Conservation (phyloP, 2,797 vertebrate genomes). For the Peromyscus nudipes region DNA sequence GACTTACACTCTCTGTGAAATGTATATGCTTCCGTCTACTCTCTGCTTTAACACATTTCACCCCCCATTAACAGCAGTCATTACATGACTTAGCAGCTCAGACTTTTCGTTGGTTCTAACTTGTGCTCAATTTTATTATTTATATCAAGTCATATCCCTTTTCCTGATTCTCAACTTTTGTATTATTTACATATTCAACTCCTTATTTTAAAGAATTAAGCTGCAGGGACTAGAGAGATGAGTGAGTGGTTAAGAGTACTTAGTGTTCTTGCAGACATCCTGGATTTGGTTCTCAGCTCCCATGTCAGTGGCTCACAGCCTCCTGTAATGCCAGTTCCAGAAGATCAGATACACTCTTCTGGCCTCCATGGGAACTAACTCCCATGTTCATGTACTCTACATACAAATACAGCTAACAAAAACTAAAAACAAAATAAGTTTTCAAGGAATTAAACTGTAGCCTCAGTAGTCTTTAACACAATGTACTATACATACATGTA, state of each 20-base stretch:
- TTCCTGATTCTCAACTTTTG: background rate
- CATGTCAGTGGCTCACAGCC: background rate
- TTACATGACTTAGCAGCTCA: background rate
- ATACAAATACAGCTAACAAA: background rate
- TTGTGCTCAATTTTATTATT: slow-evolving; percentile 50
- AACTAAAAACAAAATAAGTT: background rate
- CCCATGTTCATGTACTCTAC: background rate
- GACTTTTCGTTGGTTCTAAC: background rate
- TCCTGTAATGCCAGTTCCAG: background rate
- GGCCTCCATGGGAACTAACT: background rate
- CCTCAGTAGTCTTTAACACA: slow-evolving; percentile 45
- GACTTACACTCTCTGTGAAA: background rate
- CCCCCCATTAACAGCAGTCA: background rate
- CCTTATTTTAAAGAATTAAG: slow-evolving; percentile 62
- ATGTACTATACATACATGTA: slow-evolving; percentile 8
- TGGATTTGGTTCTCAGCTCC: background rate
- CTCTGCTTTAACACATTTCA: slow-evolving; percentile 56
- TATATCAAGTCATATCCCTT: slow-evolving; percentile 18
- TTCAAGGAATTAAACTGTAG: background rate
- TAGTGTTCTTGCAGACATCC: background rate
- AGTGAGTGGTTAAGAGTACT: background rate
- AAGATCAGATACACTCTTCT: background rate
- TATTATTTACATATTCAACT: slow-evolving; percentile 3
- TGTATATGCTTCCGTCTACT: background rate
- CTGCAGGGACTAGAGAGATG: background rate